Conservation (phyloP, 2,888 invertebrate genomes). For the Argynnis bischoffii region DNA sequence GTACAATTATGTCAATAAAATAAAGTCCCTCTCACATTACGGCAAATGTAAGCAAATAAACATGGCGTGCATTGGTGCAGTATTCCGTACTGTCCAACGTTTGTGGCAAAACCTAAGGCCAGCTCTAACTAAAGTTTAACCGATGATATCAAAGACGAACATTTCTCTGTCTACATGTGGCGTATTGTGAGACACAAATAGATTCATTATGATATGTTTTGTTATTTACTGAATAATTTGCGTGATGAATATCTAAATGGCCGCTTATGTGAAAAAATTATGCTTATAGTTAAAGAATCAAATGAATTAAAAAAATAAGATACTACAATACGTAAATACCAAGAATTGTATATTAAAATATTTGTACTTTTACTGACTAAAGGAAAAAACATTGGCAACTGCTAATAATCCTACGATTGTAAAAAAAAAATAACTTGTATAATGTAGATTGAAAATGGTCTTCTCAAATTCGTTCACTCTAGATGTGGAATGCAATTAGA, state of each 20-base stretch:
- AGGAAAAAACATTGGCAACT: conserved; percentile 84
- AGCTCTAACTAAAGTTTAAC: conserved; percentile 18
- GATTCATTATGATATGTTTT: conserved; percentile 80
- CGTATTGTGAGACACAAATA: conserved; percentile 58
- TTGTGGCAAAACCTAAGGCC: conserved; percentile 11
- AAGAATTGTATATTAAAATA: conserved; percentile 86
- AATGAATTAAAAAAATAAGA: conserved; percentile 78
- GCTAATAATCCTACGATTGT: conserved; percentile 81
- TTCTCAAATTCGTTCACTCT: conserved; percentile 82
- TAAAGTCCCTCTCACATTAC: conserved; percentile 45
- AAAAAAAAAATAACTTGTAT: conserved; percentile 79
- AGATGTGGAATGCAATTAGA: conserved; percentile 83
- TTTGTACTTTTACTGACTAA: conserved; percentile 93
- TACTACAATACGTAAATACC: conserved; percentile 83
- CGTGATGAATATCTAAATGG: conserved; percentile 73
- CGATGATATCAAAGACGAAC: conserved; percentile 14
- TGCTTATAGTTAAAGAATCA: conserved; percentile 80
- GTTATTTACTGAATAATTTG: conserved; percentile 78
- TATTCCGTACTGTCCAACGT: background rate
- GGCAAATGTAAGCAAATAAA: conserved; percentile 43
- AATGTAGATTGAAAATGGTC: conserved; percentile 82
- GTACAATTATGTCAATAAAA: conserved; percentile 43
- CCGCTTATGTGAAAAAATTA: conserved; percentile 76
- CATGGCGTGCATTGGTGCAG: conserved; percentile 26
- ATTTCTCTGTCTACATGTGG: conserved; percentile 36